A percentile compares a stretch with the other conserved stretches of the same genome.
Conservation (phyloP, 2,797 vertebrate genomes). For the Coluber constrictor region DNA sequence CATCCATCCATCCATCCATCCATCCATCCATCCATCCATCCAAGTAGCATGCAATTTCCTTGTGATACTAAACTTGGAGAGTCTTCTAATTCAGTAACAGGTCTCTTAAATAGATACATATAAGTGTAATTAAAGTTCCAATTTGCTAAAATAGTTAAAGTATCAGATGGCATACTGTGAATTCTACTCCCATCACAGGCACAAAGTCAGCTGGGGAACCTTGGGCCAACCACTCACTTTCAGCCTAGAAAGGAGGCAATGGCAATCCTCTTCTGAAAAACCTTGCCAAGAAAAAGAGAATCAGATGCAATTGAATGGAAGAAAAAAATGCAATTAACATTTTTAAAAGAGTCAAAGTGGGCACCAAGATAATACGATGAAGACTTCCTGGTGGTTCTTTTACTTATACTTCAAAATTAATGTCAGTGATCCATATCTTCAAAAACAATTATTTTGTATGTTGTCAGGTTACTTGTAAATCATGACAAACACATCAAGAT, state of each 20-base stretch:
- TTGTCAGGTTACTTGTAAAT: slow-evolving; percentile 51
- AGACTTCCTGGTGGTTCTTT: slow-evolving; percentile 49
- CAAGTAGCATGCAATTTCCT: slow-evolving; percentile 17
- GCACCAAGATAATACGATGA: slow-evolving; percentile 38
- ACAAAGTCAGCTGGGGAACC: background rate
- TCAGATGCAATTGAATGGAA: background rate
- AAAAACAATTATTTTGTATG: slow-evolving; percentile 49
- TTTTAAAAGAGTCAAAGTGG: slow-evolving; percentile 47
- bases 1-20: too few species aligned
- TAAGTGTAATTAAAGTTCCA: slow-evolving; percentile 55
- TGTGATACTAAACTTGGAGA: slow-evolving; percentile 4
- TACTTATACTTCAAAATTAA: slow-evolving; percentile 61
- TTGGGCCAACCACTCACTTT: background rate
- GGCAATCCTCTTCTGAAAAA: background rate
- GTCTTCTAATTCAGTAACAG: slow-evolving; percentile 34
- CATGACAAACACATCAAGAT: slow-evolving; percentile 50
- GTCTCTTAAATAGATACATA: slow-evolving; percentile 53
- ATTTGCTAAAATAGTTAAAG: background rate
- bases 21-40: background rate
- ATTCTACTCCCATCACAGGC: background rate
- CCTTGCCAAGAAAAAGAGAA: background rate
- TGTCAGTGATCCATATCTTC: slow-evolving; percentile 44
- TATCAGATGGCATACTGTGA: background rate
- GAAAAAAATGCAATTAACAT: slow-evolving; percentile 46
- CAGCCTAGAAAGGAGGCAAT: background rate